Percentiles rank a stretch among this genome's conserved stretches.
phyloP scores from a whole-genome alignment of 1,140 invertebrate species.

The Trinorchestia longiramus region DNA sequence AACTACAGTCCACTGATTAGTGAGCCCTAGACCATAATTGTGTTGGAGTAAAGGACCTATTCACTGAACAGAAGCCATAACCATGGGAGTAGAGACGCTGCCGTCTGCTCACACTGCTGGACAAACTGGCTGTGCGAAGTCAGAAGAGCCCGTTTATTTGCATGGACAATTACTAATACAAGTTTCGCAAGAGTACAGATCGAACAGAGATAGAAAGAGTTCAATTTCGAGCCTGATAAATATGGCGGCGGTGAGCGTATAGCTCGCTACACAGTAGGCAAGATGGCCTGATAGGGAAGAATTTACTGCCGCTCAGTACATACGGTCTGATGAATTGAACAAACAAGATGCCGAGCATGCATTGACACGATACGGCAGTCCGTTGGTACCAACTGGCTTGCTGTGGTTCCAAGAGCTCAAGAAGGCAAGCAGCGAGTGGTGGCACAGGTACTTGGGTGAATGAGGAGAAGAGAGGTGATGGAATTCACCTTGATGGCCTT shows the following conservation, averaged over 20 bases:
- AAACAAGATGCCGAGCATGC: conserved; percentile 19
- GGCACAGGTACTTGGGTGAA: neutral
- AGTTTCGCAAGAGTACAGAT: conserved; percentile 38
- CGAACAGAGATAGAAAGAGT: conserved; percentile 38
- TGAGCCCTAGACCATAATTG: neutral
- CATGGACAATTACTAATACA: conserved; percentile 48
- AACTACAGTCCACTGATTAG: neutral
- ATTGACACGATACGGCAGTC: neutral
- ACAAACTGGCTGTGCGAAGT: conserved; percentile 8
- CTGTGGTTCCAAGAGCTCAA: neutral
- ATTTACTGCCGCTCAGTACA: conserved; percentile 18
- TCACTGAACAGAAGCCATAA: neutral
- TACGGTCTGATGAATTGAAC: conserved; percentile 37
- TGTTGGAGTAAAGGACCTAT: neutral
- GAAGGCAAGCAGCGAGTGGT: neutral
- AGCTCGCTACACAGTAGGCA: conserved; percentile 46
- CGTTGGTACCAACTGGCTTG: neutral
- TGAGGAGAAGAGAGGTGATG: neutral
- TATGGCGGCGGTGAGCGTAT: conserved; percentile 32
- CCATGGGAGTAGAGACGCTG: neutral
- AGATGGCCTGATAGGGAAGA: conserved; percentile 40
- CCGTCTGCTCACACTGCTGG: neutral
- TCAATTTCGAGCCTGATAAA: conserved; percentile 48
- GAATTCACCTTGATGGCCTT: neutral
- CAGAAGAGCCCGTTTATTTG: conserved; percentile 41